These are phyloP conservation scores for Macquaria ambigua DNA, from an alignment of 2,113 vertebrate genomes.

Conservation along the genomic window DNA sequence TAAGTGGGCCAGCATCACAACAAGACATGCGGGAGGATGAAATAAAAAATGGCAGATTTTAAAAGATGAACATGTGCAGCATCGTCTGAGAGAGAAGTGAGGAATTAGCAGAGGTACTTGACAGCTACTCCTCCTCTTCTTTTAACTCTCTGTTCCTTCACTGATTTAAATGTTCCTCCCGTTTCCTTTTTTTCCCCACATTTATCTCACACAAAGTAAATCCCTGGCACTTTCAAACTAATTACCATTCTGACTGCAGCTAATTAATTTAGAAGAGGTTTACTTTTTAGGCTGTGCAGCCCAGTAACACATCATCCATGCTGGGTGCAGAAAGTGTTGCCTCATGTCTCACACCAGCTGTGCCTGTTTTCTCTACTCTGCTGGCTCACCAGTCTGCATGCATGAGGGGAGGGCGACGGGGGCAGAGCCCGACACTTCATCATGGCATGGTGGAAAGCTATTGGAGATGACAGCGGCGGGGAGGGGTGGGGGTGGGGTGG, in stretches of 20 bases:
- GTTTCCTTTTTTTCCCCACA: not conserved
- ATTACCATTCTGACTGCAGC: constrained; percentile 65
- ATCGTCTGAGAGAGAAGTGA: not conserved
- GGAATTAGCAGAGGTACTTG: constrained; percentile 29
- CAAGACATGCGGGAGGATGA: constrained; percentile 6
- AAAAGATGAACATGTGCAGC: constrained; percentile 10
- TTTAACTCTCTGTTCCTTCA: constrained; percentile 16
- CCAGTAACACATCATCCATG: constrained; percentile 55
- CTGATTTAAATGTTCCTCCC: constrained; percentile 12
- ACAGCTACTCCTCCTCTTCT: constrained; percentile 19
- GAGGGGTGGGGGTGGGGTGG: not conserved
- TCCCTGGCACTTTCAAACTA: constrained; percentile 62
- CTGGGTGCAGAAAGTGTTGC: constrained; percentile 53
- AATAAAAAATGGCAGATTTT: constrained; percentile 15
- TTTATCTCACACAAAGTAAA: constrained; percentile 58
- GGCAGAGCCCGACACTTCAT: constrained; percentile 61
- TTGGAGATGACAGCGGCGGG: constrained; percentile 47
- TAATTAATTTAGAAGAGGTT: constrained; percentile 73
- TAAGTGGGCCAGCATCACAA: constrained; percentile 16
- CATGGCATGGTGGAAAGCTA: constrained; percentile 52
- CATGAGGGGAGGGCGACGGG: constrained; percentile 47
- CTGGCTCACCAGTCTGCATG: constrained; percentile 58
- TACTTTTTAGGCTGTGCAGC: constrained; percentile 56
- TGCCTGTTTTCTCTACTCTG: constrained; percentile 64
- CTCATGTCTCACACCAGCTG: constrained; percentile 69